phyloP scores from a whole-genome alignment of 2,113 vertebrate species.

The Coptodon rendalli region DNA sequence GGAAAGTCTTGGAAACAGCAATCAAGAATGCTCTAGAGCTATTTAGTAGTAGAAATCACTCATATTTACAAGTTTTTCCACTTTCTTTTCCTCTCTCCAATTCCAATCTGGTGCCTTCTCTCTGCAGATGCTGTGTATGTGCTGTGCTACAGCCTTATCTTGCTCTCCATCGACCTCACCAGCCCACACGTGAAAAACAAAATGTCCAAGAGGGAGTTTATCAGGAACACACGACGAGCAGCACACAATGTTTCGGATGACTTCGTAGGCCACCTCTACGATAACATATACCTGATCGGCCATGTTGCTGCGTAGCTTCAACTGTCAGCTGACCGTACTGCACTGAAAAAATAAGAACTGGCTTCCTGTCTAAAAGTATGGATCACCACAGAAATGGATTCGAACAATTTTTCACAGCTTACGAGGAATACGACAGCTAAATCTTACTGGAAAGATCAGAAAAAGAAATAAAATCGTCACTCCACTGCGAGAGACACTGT shows the following conservation, averaged over 20 bases:
- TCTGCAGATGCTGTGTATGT: constrained; percentile 92
- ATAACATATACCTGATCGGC: constrained; percentile 99
- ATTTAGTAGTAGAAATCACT: neutral
- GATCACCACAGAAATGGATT: neutral
- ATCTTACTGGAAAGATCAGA: neutral
- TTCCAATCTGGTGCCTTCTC: neutral
- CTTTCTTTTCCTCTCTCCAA: neutral
- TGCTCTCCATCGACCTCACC: constrained; percentile 96
- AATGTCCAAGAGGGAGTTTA: constrained; percentile 99
- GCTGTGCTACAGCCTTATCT: constrained; percentile 97
- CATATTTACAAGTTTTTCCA: neutral
- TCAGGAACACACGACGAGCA: constrained; percentile 92
- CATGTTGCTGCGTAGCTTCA: constrained; percentile 88
- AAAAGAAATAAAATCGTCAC: neutral
- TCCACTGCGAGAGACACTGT: constrained; percentile 19
- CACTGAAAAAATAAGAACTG: constrained; percentile 22
- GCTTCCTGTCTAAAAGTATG: neutral
- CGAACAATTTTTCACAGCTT: neutral
- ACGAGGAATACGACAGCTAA: neutral
- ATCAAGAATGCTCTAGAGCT: neutral
- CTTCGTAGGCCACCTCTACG: constrained; percentile 98
- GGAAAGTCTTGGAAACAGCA: neutral
- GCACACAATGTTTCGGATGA: constrained; percentile 97
- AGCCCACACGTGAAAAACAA: constrained; percentile 99
- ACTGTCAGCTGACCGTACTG: constrained; percentile 1